Conservation (phyloP, 2,888 invertebrate genomes). For the Mimas tiliae region DNA sequence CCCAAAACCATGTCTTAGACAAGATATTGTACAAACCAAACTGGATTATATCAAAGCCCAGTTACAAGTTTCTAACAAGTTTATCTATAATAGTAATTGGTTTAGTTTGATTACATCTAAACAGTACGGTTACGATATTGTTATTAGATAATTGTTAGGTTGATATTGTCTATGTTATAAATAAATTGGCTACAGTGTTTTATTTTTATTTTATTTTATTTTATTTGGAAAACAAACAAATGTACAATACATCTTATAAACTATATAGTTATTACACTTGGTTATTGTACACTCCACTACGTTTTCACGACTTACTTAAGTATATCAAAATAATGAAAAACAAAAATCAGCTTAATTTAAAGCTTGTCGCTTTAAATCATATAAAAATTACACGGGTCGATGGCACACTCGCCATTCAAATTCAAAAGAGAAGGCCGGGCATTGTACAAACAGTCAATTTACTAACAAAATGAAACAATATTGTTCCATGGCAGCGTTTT, state of each 20-base stretch:
- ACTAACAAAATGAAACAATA: constrained; percentile 20
- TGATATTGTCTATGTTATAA: not conserved
- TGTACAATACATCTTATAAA: no score
- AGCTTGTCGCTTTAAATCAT: constrained; percentile 7
- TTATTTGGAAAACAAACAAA: no score
- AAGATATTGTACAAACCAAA: constrained; percentile 12
- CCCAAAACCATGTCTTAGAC: not conserved
- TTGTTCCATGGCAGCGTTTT: constrained; percentile 13
- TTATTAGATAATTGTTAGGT: not conserved
- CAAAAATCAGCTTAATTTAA: not conserved
- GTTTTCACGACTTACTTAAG: no score
- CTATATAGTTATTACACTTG: no score
- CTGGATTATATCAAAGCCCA: constrained; percentile 14
- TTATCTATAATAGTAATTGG: constrained; percentile 26
- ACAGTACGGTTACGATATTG: not conserved
- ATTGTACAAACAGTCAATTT: constrained; percentile 14
- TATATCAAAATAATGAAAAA: not conserved
- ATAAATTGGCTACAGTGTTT: not conserved
- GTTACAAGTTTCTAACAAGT: constrained; percentile 24
- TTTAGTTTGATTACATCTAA: constrained; percentile 25
- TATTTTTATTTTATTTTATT: no score
- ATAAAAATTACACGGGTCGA: constrained; percentile 4
- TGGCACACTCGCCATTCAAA: not conserved
- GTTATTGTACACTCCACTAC: no score
- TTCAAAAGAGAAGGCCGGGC: not conserved